Conservation (phyloP, 2,888 invertebrate species). For the Smittia sp. region DNA sequence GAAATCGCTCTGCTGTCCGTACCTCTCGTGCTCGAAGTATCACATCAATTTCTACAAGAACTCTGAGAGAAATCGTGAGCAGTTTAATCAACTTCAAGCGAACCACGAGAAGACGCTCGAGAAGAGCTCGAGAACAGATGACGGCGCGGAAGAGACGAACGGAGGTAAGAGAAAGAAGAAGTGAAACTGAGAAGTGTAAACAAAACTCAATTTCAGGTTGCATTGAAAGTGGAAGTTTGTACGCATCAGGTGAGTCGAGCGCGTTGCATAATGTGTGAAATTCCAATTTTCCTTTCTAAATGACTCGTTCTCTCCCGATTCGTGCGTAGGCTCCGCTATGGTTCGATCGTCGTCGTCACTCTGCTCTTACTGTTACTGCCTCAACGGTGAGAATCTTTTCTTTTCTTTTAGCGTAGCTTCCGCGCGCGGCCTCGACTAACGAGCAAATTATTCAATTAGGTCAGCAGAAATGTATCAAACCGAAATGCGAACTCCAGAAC, state of each 20-base stretch:
- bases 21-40: slow-evolving; percentile 70
- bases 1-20: slow-evolving; percentile 71
- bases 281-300: slow-evolving; percentile 1
- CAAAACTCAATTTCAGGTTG: slow-evolving; percentile 58
- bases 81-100: slow-evolving; percentile 11
- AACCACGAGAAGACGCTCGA: slow-evolving; percentile 31
- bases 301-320: background rate
- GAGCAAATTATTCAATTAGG: slow-evolving; percentile 50
- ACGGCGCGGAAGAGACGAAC: slow-evolving; percentile 26
- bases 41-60: slow-evolving; percentile 41
- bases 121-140: slow-evolving; percentile 36
- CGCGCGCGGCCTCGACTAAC: too few relatives aligned
- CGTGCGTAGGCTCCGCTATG: slow-evolving; percentile 65
- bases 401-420: background rate
- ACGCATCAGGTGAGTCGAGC: slow-evolving; percentile 56
- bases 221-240: slow-evolving; percentile 67
- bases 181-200: background rate
- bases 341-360: slow-evolving; percentile 61
- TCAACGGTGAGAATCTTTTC: slow-evolving; percentile 18
- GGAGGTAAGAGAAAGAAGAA: slow-evolving; percentile 22
- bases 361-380: slow-evolving; percentile 86
- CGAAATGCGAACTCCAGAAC: slow-evolving; percentile 69
- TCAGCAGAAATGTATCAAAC: slow-evolving; percentile 71
- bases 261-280: slow-evolving; percentile 19
- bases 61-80: slow-evolving; percentile 33